phyloP scores from a whole-genome alignment of 1,140 invertebrate species.

The Sipha flava region DNA sequence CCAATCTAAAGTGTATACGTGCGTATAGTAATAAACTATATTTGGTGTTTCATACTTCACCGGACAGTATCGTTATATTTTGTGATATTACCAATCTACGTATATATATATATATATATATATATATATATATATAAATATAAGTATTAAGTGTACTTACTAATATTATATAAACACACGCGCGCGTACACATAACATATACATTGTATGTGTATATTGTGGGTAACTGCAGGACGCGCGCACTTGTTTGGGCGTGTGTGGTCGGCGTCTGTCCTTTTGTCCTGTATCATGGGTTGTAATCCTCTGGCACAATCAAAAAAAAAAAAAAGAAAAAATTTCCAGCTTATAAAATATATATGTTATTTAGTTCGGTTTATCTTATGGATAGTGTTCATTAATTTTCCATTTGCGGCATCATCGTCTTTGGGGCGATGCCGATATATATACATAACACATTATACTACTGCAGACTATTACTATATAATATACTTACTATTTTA shows the following conservation, averaged over 20 bases:
- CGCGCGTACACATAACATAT: neutral
- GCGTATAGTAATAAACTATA: no score
- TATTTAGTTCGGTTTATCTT: neutral
- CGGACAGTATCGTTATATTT: neutral
- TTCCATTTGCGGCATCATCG: slow-evolving; percentile 12
- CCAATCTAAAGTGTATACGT: neutral
- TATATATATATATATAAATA: neutral
- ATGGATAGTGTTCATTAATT: slow-evolving; percentile 14
- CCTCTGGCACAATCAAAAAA: neutral
- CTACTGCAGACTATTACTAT: neutral
- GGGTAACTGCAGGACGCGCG: neutral
- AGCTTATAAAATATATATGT: slow-evolving; percentile 2
- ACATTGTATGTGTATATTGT: neutral
- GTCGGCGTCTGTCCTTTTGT: slow-evolving; percentile 25
- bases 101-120: neutral
- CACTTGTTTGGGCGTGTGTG: slow-evolving; percentile 25
- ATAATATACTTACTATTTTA: neutral
- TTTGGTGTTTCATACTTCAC: slow-evolving; percentile 1
- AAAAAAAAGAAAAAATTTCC: neutral
- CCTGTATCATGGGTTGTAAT: neutral
- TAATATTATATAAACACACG: neutral
- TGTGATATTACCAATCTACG: neutral
- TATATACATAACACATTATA: no score
- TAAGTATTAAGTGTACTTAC: no score
- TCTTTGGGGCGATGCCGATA: neutral